phyloP scores from a whole-genome alignment of 2,888 invertebrate genomes.

The Limnephilus marmoratus region DNA sequence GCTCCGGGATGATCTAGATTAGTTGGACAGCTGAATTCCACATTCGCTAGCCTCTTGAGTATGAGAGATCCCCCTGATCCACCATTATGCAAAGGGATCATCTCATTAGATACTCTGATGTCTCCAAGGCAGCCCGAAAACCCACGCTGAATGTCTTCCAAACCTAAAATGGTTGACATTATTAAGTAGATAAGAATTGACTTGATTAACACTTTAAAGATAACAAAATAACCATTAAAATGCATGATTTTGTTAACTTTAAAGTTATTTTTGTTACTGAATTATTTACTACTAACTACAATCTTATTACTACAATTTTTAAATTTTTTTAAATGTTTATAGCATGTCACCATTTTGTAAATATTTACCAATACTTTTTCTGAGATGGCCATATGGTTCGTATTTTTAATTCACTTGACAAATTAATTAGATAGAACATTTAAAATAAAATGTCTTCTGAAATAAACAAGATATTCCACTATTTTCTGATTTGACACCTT shows the following conservation, averaged over 20 bases:
- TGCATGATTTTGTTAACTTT: no score
- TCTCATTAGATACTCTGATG: conserved; percentile 83
- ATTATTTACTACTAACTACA: no score
- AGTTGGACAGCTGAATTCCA: conserved; percentile 84
- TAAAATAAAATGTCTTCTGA: neutral
- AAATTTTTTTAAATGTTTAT: no score
- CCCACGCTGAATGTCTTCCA: conserved; percentile 85
- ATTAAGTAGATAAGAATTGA: conserved; percentile 19
- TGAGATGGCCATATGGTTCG: neutral
- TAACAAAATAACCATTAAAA: no score
- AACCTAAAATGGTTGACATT: conserved; percentile 69
- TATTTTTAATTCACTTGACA: neutral
- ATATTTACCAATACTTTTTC: neutral
- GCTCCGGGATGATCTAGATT: conserved; percentile 79
- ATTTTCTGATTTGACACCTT: neutral
- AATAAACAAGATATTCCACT: neutral
- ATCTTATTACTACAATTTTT: no score
- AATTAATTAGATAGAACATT: neutral
- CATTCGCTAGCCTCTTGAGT: conserved; percentile 82
- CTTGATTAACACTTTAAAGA: no score
- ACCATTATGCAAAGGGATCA: conserved; percentile 84
- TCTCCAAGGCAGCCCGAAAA: conserved; percentile 92
- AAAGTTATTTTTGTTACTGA: no score
- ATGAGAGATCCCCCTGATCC: conserved; percentile 81
- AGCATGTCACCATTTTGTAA: no score